Base-by-base conservation (phyloP, 1,140 invertebrate species). In the Micrasema longulum region DNA sequence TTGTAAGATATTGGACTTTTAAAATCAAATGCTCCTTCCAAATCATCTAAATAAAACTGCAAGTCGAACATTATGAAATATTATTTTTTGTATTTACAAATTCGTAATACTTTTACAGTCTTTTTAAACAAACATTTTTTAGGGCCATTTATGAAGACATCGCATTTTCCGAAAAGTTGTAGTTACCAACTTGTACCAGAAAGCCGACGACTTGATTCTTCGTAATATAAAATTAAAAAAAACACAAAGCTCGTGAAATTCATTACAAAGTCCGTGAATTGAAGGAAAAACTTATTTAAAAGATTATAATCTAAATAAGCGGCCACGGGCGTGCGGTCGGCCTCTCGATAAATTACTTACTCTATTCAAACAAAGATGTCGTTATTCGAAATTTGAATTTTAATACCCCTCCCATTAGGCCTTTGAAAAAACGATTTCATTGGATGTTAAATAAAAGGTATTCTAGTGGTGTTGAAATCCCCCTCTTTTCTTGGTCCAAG, bases 361-460 rank as follows among this genome's bases (percentile, higher is more conserved):
- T 66, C 64, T 66, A 66, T 50, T 66, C 64, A 66, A 66, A 66
- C 64, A 66, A 53, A 66, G 64, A 66, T 66, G 64, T 66, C 64
- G 22, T 53, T 66, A 66, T 66, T 52, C 64, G n/a, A 53, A 53
- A 66, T 66, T 50, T 53, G 64, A 66, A 66, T 66, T 66, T 66
- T 66, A 66, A 66, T 66, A 53, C 64, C 48, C 41, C 60, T 41
- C 16, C 60, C 60, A 64, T 64, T 64, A 45, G 16, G 22, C 22
- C 6, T 47, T 31, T 20, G 23, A 16, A 47, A 6, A 35, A 18
- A 26, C 38, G 18, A 7, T 64, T 64, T 31, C 20, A 47, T 22
- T 18, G 26, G 41, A 47, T 9, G 43, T 22, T 18, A 31, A 64
- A 47, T 64, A 60, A 60, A 60, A 20, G 55, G n/a, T 41, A 60